Base-by-base conservation (phyloP, 2,113 vertebrate genomes). In the Saccopteryx leptura region DNA sequence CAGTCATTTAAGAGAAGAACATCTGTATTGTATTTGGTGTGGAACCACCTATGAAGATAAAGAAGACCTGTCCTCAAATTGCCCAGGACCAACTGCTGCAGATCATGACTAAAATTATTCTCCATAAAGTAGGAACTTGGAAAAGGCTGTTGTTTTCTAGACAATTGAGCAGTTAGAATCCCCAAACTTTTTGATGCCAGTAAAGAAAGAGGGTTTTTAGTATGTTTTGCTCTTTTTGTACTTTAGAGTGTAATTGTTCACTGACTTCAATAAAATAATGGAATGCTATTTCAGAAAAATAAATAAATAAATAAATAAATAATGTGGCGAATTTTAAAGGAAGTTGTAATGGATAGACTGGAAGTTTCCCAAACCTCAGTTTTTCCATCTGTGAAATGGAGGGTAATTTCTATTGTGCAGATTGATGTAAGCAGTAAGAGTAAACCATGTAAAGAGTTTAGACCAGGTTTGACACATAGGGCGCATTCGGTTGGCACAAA, bases 11-110 rank as follows among this genome's bases (percentile, higher is more conserved):
- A 99, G 99, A 98, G 98, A 98, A 95, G 66, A 99, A 65, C 99
- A 99, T 98, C 98, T 99, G 19, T 99, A 99, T 82, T 99, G 99
- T 98, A 98, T 99, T 95, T 99, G 99, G 99, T 99, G 99, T 98
- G 99, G 99, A 94, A 99, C 99, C 46, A 98, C 99, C 5, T 99
- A 99, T 94, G 99, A 99, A 97, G 99, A 99, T 98, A 98, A 99
- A 90, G 99, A 99, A 79, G 99, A 99, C 95, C 96, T 99, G 58
- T 98, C 98, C 95, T 97, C 98, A 18, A 99, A 99, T 83, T 99
- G 99, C 98, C 99, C 99, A 11, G 99, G 99, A 54, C 98, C 99
- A 96, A 99, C 99, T 94, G 99, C 99, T 97, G 98, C 98, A 93
- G 99, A 99, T 94, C 99, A 99, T 9, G 99, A 99, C 95, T 98